phyloP scores from a whole-genome alignment of 2,113 vertebrate genomes.

The Heteronetta atricapilla region DNA sequence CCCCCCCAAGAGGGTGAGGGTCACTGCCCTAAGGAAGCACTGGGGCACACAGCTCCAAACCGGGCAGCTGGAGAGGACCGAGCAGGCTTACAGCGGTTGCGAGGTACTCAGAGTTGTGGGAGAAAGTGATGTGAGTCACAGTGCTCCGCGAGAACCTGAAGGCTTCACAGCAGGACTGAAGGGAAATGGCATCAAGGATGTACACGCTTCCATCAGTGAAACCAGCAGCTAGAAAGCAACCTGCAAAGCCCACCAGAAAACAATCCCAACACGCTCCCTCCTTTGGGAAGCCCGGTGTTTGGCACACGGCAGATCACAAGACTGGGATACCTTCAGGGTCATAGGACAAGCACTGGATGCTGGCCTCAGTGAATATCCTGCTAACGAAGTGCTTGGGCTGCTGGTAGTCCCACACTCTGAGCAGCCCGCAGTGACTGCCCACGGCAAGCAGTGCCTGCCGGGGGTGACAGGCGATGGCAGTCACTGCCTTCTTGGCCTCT shows the following conservation, averaged over 20 bases:
- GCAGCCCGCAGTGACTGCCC: constrained; percentile 82
- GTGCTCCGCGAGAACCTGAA: constrained; percentile 78
- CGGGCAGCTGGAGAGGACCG: neutral
- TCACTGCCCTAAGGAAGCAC: neutral
- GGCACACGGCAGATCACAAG: rapidly evolving
- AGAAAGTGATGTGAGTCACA: constrained; percentile 87
- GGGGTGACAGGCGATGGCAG: constrained; percentile 88
- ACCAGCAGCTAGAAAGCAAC: constrained; percentile 84
- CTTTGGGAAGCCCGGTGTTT: neutral
- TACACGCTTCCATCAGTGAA: constrained; percentile 85
- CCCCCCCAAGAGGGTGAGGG: neutral
- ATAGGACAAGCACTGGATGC: constrained; percentile 84
- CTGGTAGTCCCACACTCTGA: constrained; percentile 88
- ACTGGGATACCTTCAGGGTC: constrained; percentile 83
- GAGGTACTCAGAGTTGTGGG: constrained; percentile 85
- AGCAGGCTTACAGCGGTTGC: constrained; percentile 87
- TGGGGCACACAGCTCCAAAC: rapidly evolving
- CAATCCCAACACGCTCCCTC: rapidly evolving
- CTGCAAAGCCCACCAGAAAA: constrained; percentile 69
- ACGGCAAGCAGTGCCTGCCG: constrained; percentile 75
- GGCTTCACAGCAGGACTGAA: constrained; percentile 74
- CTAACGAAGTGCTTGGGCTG: constrained; percentile 73
- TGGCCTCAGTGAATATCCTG: constrained; percentile 76
- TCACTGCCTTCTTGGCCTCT: constrained; percentile 77
- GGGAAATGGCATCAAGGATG: constrained; percentile 83